A percentile compares a stretch with the other conserved stretches of the same genome.
phyloP scores from a whole-genome alignment of 2,888 invertebrate genomes.

The Pocota personata region DNA sequence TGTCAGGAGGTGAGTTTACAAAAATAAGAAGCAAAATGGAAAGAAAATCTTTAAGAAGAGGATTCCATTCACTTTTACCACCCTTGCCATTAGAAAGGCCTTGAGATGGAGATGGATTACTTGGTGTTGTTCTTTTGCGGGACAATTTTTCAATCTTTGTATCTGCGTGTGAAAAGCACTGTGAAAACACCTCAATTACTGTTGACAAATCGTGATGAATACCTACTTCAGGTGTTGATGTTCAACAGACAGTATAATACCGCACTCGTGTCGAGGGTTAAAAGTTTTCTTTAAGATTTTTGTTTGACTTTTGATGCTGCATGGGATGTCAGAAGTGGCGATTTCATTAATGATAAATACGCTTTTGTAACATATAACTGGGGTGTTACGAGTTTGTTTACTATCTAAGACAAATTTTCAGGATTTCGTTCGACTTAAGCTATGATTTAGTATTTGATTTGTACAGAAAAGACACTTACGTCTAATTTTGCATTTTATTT shows the following conservation, averaged over 20 bases:
- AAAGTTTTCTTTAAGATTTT: not conserved
- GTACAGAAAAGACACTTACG: too few relatives aligned
- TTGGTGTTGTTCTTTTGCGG: slow-evolving; percentile 21
- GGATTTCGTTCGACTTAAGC: too few relatives aligned
- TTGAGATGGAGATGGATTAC: slow-evolving; percentile 28
- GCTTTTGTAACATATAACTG: too few relatives aligned
- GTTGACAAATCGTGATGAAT: slow-evolving; percentile 16
- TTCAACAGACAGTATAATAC: not conserved
- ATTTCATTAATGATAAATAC: not conserved
- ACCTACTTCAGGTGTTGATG: not conserved
- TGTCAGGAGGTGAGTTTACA: slow-evolving; percentile 87
- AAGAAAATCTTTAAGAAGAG: not conserved
- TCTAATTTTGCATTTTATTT: not conserved
- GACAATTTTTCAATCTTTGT: not conserved
- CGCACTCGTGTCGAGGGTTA: not conserved
- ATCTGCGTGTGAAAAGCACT: not conserved
- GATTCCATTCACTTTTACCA: not conserved
- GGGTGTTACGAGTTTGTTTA: too few relatives aligned
- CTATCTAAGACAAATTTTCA: too few relatives aligned
- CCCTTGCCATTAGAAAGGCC: not conserved
- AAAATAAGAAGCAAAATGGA: not conserved
- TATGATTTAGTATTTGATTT: too few relatives aligned
- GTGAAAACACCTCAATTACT: slow-evolving; percentile 40
- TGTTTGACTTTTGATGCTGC: not conserved
- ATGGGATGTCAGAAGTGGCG: not conserved